phyloP scores from a whole-genome alignment of 2,888 invertebrate species.

The Congeria kusceri region DNA sequence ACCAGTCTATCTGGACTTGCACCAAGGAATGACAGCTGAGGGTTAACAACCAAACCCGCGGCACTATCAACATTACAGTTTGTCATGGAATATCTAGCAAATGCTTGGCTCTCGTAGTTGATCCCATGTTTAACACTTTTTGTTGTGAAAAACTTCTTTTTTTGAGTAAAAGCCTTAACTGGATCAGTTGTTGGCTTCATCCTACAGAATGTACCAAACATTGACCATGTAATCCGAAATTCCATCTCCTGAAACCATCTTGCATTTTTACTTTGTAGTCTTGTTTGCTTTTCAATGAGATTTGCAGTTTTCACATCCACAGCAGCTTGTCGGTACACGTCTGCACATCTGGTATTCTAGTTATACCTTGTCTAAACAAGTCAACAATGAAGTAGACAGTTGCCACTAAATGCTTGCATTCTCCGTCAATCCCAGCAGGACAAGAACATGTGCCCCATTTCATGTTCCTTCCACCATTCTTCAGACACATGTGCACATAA shows the following conservation, averaged over 20 bases:
- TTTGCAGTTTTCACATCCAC: too few relatives aligned
- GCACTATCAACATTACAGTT: slow-evolving; percentile 5
- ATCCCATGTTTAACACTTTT: slow-evolving; percentile 16
- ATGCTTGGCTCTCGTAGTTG: slow-evolving; percentile 13
- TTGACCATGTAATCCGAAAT: slow-evolving; percentile 8
- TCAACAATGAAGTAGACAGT: slow-evolving; percentile 34
- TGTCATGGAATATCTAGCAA: slow-evolving; percentile 20
- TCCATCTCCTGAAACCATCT: slow-evolving; percentile 23
- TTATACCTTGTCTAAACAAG: slow-evolving; percentile 21
- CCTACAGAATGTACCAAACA: slow-evolving; percentile 24
- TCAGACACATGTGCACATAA: slow-evolving; percentile 31
- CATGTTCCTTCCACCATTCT: slow-evolving; percentile 31
- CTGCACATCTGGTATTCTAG: slow-evolving; percentile 30
- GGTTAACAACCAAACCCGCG: slow-evolving; percentile 33
- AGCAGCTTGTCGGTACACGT: slow-evolving; percentile 35
- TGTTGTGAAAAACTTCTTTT: slow-evolving; percentile 5
- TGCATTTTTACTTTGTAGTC: slow-evolving; percentile 22
- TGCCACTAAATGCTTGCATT: slow-evolving; percentile 41
- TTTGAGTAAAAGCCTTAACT: slow-evolving; percentile 10
- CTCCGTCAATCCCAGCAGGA: slow-evolving; percentile 45
- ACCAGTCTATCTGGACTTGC: slow-evolving; percentile 34
- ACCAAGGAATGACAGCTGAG: slow-evolving; percentile 20
- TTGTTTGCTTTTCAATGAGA: slow-evolving; percentile 22
- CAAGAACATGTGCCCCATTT: slow-evolving; percentile 41
- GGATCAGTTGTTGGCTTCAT: slow-evolving; percentile 17